A percentile compares a stretch with the other conserved stretches of the same genome.
Evolutionary conservation across 2,888 invertebrate species (phyloP).

Genomic region (Galeopsomyia nigrocyanea): DNA sequence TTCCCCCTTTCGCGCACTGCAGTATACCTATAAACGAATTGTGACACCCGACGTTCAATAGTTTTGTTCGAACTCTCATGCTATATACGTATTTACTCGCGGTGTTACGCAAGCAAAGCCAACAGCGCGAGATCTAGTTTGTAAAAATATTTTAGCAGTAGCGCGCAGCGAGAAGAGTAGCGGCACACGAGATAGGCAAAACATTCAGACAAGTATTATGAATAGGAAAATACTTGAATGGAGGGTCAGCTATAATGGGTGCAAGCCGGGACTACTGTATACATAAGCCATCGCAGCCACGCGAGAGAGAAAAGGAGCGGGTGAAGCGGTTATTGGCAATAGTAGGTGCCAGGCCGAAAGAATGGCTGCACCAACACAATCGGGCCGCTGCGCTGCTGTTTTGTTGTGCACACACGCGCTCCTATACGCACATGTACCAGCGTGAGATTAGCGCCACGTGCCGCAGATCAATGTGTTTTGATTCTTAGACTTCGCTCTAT

Average conservation of each 20-base stretch:
- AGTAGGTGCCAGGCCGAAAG: constrained; percentile 30
- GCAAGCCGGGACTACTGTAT: background rate
- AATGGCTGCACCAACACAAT: background rate
- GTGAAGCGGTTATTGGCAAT: constrained; percentile 33
- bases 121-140: constrained; percentile 18
- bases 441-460: constrained; percentile 67
- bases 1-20: background rate
- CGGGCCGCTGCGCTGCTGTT: constrained; percentile 48
- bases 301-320: background rate
- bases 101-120: constrained; percentile 24
- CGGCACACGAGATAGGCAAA: constrained; percentile 34
- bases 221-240: constrained; percentile 37
- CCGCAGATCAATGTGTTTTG: constrained; percentile 68
- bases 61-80: no score
- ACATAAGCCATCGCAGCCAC: no score
- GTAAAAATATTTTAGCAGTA: constrained; percentile 26
- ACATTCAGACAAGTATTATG: constrained; percentile 36
- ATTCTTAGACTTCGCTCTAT: constrained; percentile 68
- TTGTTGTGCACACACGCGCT: constrained; percentile 49
- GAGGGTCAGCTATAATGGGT: constrained; percentile 28
- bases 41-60: no score
- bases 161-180: background rate
- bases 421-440: constrained; percentile 53
- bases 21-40: background rate
- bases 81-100: no score